These are phyloP conservation scores for Thelaira solivaga DNA, from an alignment of 2,888 invertebrate genomes.

Conservation along the genomic window DNA sequence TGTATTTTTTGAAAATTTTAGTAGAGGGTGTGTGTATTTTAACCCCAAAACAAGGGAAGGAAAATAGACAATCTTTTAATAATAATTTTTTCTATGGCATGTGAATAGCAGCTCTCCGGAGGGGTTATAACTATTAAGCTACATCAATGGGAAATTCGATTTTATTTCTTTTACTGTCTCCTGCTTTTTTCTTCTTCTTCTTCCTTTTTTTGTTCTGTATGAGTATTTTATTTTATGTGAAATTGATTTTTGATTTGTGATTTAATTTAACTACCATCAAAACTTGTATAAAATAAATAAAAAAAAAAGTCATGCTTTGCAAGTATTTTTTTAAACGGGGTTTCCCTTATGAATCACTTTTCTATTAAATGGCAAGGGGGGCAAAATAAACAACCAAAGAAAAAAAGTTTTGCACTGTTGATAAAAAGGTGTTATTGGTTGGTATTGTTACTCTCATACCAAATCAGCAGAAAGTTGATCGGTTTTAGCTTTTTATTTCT, in stretches of 20 bases:
- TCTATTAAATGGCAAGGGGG: no score
- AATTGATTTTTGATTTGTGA: slow-evolving; percentile 77
- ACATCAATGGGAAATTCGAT: slow-evolving; percentile 64
- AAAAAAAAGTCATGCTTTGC: slow-evolving; percentile 21
- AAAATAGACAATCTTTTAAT: slow-evolving; percentile 36
- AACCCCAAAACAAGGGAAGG: not conserved
- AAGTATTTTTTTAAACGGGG: no score
- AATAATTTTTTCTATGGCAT: slow-evolving; percentile 11
- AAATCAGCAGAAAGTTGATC: slow-evolving; percentile 18
- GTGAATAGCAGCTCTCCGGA: not conserved
- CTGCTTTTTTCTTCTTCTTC: slow-evolving; percentile 21
- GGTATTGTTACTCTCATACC: not conserved
- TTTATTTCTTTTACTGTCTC: slow-evolving; percentile 18
- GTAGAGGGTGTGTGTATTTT: not conserved
- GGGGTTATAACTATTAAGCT: slow-evolving; percentile 45
- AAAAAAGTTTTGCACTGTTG: slow-evolving; percentile 27
- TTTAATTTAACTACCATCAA: slow-evolving; percentile 72
- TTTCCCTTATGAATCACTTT: not conserved
- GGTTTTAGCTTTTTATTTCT: slow-evolving; percentile 18
- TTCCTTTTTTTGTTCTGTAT: no score
- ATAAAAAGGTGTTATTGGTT: slow-evolving; percentile 4
- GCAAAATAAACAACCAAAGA: no score
- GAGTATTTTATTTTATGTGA: slow-evolving; percentile 70
- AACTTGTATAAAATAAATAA: slow-evolving; percentile 17
- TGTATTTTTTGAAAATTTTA: not conserved